phyloP scores from a whole-genome alignment of 2,888 invertebrate species.

The Serrognathus titanus region DNA sequence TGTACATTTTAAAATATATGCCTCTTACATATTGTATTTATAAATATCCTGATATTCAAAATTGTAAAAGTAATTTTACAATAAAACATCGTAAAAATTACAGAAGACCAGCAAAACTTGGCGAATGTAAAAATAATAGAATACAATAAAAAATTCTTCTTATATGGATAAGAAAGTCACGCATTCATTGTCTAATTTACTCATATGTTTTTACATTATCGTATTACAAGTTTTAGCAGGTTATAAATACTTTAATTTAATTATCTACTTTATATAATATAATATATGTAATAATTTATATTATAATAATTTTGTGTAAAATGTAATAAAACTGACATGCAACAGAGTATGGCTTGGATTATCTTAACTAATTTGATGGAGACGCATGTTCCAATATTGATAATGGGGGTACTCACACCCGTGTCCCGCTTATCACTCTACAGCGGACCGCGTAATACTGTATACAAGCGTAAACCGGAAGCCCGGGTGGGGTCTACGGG shows the following conservation, averaged over 20 bases:
- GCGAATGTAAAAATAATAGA: slow-evolving; percentile 44
- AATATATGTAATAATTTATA: slow-evolving; percentile 42
- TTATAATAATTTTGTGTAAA: slow-evolving; percentile 48
- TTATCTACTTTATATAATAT: slow-evolving; percentile 40
- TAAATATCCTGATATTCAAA: slow-evolving; percentile 36
- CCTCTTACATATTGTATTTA: slow-evolving; percentile 38
- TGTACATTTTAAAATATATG: slow-evolving; percentile 15
- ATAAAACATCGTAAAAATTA: slow-evolving; percentile 33
- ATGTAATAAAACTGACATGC: slow-evolving; percentile 50
- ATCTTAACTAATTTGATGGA: slow-evolving; percentile 32
- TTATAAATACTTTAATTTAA: slow-evolving; percentile 48
- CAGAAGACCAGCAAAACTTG: slow-evolving; percentile 44
- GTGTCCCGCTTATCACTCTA: slow-evolving; percentile 31
- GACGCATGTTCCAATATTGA: slow-evolving; percentile 26
- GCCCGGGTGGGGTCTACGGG: not conserved
- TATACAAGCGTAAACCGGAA: slow-evolving; percentile 32
- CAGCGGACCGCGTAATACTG: slow-evolving; percentile 39
- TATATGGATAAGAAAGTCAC: slow-evolving; percentile 43
- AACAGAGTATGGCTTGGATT: slow-evolving; percentile 48
- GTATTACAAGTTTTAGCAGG: slow-evolving; percentile 47
- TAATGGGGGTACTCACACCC: slow-evolving; percentile 41
- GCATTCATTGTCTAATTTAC: slow-evolving; percentile 47
- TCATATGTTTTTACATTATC: slow-evolving; percentile 48
- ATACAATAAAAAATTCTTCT: slow-evolving; percentile 31
- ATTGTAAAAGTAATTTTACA: slow-evolving; percentile 33